These are phyloP conservation scores for Pollenia griseotomentosa DNA, from an alignment of 2,888 invertebrate species.

Conservation along the genomic window DNA sequence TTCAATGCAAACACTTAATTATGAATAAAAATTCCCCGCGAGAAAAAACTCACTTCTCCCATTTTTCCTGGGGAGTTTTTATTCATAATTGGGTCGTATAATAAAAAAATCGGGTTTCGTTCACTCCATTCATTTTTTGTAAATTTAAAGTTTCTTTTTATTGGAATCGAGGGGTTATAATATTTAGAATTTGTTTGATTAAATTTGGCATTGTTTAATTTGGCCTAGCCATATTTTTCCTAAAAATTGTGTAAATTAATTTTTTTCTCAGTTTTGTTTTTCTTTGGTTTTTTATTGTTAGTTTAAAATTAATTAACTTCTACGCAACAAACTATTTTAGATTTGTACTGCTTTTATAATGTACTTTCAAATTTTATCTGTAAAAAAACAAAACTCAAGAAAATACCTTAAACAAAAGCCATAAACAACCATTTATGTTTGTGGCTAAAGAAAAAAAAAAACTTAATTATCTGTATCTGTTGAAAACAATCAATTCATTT, in stretches of 20 bases:
- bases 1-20: too few relatives aligned
- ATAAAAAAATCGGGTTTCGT: too few relatives aligned
- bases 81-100: too few relatives aligned
- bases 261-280: neutral
- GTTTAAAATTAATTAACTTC: slow-evolving; percentile 61
- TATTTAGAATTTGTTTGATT: neutral
- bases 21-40: too few relatives aligned
- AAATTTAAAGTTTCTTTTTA: too few relatives aligned
- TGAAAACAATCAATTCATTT: slow-evolving; percentile 9
- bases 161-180: too few relatives aligned
- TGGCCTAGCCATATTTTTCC: neutral
- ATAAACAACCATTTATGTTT: neutral
- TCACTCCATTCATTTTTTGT: too few relatives aligned
- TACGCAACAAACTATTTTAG: neutral
- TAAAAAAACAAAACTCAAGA: slow-evolving; percentile 6
- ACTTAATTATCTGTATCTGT: slow-evolving; percentile 5
- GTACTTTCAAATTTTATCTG: slow-evolving; percentile 43
- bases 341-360: neutral
- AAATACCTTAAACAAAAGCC: slow-evolving; percentile 4
- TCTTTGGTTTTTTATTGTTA: slow-evolving; percentile 33
- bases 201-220: neutral
- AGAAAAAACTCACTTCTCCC: too few relatives aligned
- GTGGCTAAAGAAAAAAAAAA: slow-evolving; percentile 2
- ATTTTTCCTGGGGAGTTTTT: too few relatives aligned
- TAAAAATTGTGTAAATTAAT: neutral